Base-by-base conservation (phyloP, 2,113 vertebrate genomes). In the Chaetodon trifascialis region DNA sequence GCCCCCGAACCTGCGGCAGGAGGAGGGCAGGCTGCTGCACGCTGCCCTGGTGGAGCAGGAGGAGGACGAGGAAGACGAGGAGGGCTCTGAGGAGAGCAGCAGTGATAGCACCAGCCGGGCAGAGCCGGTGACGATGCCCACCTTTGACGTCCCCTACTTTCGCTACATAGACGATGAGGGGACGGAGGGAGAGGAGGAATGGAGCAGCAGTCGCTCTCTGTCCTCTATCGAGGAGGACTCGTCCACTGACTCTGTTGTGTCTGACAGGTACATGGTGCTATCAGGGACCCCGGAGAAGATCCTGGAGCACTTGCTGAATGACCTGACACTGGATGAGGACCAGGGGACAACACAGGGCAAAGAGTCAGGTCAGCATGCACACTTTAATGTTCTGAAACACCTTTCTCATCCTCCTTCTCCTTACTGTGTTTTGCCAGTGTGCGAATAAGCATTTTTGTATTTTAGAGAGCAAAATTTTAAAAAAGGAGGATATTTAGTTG, bases 121-220 rank as follows among this genome's bases (percentile, higher is more conserved):
- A 71, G 95, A 95, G 74, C 94, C 91, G 81, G 89, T 94, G 84
- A 95, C 96, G 12, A 67, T 97, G 93, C 97, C 97, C 81, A 98
- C 98, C 40, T 99, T 99, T 89, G 97, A 99, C 86, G 98, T 99
- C 93, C 97, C 97, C 88, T 98, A 98, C 96, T 99, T 99, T 94
- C 97, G 98, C 93, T 99, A 99, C 94, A 98, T 98, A 84, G 97
- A 99, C 30, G 98, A 99, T 76, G 98, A 99, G 90, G 97, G 97
- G 56, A 91, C 91, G 0, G 95, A 94, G 77, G 94, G 92, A 74
- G 95, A 94, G 80, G 93, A 95, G 51, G 95, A 95, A 36, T 97
- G 97, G 82, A 97, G 97, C 91, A 97, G 97, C 96, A 97, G 97
- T 89, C 97, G 96, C 91, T 98, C 98, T 69, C 95, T 98, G 23